These are phyloP conservation scores for Propithecus perrieri DNA, from an alignment of 2,797 vertebrate genomes.

Conservation along the genomic window DNA sequence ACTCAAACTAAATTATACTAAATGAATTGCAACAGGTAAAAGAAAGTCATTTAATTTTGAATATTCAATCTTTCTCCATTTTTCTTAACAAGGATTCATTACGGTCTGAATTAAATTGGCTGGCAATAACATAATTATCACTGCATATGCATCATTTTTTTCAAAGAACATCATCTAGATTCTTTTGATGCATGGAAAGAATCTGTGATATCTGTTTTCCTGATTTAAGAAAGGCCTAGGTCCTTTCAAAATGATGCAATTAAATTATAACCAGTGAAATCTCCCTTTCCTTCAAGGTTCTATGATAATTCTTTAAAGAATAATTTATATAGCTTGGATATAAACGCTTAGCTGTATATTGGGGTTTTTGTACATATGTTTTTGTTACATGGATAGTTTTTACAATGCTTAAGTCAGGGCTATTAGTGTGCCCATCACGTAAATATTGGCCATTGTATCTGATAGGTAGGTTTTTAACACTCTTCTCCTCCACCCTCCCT, in stretches of 20 bases:
- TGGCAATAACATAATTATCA: neutral
- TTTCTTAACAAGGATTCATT: constrained; percentile 36
- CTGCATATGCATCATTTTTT: neutral
- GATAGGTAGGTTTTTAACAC: too few relatives aligned
- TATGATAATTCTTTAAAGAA: neutral
- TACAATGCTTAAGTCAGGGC: too few relatives aligned
- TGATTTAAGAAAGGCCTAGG: neutral
- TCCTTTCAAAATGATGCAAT: neutral
- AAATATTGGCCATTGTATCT: too few relatives aligned
- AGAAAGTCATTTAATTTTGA: neutral
- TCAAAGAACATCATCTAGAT: neutral
- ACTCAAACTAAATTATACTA: constrained; percentile 8
- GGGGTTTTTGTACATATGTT: neutral
- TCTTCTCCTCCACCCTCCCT: too few relatives aligned
- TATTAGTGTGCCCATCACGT: too few relatives aligned
- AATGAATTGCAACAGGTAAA: constrained; percentile 13
- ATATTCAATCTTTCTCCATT: constrained; percentile 14
- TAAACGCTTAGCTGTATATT: neutral
- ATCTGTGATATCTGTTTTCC: neutral
- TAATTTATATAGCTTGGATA: neutral
- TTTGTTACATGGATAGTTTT: too few relatives aligned
- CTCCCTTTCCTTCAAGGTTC: neutral
- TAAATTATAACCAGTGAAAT: neutral
- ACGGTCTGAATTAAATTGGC: neutral
- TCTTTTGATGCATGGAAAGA: neutral